These are phyloP conservation scores for Hyalella azteca DNA, from an alignment of 2,888 invertebrate species.

Conservation along the genomic window DNA sequence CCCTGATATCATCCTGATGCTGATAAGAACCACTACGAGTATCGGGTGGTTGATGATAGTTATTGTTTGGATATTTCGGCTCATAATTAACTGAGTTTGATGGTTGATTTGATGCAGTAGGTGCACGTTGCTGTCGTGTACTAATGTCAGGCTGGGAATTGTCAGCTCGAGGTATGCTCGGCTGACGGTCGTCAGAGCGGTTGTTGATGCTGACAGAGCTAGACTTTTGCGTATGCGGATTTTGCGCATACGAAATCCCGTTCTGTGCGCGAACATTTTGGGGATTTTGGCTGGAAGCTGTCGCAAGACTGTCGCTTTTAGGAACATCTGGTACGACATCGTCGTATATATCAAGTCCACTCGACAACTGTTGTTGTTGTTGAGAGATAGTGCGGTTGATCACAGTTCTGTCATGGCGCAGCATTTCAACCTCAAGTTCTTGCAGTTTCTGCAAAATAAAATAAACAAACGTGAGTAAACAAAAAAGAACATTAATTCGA, in stretches of 20 bases:
- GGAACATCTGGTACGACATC: conserved; percentile 38
- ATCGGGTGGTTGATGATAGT: background rate
- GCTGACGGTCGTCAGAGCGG: no score
- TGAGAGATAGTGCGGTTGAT: conserved; percentile 37
- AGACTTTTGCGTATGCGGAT: background rate
- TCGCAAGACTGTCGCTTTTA: background rate
- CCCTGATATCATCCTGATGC: background rate
- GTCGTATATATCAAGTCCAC: conserved; percentile 40
- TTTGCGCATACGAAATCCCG: no score
- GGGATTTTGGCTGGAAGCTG: no score
- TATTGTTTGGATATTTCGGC: no score
- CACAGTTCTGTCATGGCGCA: conserved; percentile 54
- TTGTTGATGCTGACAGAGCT: background rate
- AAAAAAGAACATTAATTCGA: no score
- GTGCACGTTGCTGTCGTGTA: background rate
- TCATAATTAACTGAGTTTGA: no score
- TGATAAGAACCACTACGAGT: background rate
- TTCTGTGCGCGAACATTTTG: no score
- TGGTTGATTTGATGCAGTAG: no score
- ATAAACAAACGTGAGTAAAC: background rate
- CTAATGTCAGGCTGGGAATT: background rate
- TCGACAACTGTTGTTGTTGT: background rate
- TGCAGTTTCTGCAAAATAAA: conserved; percentile 48
- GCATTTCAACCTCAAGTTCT: conserved; percentile 57
- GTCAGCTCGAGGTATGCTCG: no score